These are phyloP conservation scores for Eupithecia exiguata DNA, from an alignment of 2,888 invertebrate species.

Conservation along the genomic window DNA sequence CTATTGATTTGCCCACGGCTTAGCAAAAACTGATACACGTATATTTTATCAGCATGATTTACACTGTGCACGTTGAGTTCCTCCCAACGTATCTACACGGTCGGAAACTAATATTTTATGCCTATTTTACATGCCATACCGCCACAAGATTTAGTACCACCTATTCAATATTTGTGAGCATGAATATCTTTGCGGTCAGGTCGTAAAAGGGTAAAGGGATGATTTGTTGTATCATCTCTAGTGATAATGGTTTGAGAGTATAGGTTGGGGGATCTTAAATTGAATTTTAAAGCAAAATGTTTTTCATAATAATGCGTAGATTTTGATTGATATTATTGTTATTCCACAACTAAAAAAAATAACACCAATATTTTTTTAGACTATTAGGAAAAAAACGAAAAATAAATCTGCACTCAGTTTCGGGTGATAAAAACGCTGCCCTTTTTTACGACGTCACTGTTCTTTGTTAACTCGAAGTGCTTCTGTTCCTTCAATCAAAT, in stretches of 20 bases:
- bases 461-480: too few species aligned
- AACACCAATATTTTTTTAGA: too few species aligned
- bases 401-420: too few species aligned
- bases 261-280: too few species aligned
- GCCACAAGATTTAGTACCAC: conserved; percentile 30
- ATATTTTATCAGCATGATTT: conserved; percentile 7
- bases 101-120: conserved; percentile 43
- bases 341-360: too few species aligned
- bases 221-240: conserved; percentile 8
- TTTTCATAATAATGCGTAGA: too few species aligned
- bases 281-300: too few species aligned
- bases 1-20: not conserved
- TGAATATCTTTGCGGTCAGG: conserved; percentile 25
- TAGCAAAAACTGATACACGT: not conserved
- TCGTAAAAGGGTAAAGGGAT: conserved; percentile 13
- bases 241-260: not conserved
- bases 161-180: conserved; percentile 31
- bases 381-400: too few species aligned
- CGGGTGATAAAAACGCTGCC: too few species aligned
- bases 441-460: too few species aligned
- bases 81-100: conserved; percentile 25
- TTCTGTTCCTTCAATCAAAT: too few species aligned
- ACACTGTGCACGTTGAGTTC: conserved; percentile 48
- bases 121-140: conserved; percentile 45
- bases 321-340: too few species aligned